Conservation (phyloP, 1,140 invertebrate species). For the Drosophila takahashii region DNA sequence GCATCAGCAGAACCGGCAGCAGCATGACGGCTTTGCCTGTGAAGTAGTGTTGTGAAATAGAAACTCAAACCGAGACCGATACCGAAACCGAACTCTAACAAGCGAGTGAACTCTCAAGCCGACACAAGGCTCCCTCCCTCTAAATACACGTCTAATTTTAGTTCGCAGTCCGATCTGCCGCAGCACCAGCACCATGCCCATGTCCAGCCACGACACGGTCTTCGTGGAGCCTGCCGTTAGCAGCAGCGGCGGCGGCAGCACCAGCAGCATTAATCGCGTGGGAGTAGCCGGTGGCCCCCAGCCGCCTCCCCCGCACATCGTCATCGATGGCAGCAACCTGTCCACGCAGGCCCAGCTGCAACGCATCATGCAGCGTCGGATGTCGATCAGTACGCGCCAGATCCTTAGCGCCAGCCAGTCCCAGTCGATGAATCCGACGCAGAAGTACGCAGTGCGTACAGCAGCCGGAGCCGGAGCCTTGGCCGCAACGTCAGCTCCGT, state of each 20-base stretch:
- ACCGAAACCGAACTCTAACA: conserved; percentile 43
- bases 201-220: conserved; percentile 71
- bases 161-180: conserved; percentile 34
- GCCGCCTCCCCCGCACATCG: conserved; percentile 61
- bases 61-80: conserved; percentile 36
- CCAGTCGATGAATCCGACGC: conserved; percentile 50
- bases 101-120: conserved; percentile 57
- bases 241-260: conserved; percentile 37
- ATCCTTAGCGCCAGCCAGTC: conserved; percentile 54
- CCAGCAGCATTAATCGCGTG: conserved; percentile 31
- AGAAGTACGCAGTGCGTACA: conserved; percentile 71
- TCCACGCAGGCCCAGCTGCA: conserved; percentile 72
- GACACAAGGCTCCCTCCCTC: conserved; percentile 23
- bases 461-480: conserved; percentile 26
- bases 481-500: conserved; percentile 20
- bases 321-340: conserved; percentile 68
- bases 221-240: conserved; percentile 67
- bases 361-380: conserved; percentile 72
- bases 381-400: conserved; percentile 65
- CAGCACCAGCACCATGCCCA: conserved; percentile 56
- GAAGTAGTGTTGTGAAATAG: conserved; percentile 73
- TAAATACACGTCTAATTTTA: conserved; percentile 45
- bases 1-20: conserved; percentile 52
- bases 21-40: conserved; percentile 58
- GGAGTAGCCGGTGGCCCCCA: conserved; percentile 41